A percentile compares a stretch with the other conserved stretches of the same genome.
These are phyloP conservation scores for Cloeon dipterum DNA, from an alignment of 2,888 invertebrate species.

Conservation along the genomic window DNA sequence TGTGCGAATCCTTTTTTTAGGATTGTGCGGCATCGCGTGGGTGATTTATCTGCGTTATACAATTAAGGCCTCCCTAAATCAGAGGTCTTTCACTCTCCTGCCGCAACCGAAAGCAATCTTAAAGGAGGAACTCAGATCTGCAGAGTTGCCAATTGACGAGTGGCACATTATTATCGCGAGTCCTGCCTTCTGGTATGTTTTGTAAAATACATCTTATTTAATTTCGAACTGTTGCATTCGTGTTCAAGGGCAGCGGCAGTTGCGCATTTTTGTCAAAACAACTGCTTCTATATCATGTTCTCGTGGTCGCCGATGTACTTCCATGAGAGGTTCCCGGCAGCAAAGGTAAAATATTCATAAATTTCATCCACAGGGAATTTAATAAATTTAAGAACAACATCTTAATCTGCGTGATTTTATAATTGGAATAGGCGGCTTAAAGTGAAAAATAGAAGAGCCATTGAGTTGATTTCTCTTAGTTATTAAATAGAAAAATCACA, in stretches of 20 bases:
- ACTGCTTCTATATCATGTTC: conserved; percentile 43
- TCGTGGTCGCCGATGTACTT: conserved; percentile 55
- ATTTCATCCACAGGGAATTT: neutral
- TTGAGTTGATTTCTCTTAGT: no score
- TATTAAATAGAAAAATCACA: neutral
- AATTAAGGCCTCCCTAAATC: no score
- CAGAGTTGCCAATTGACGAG: no score
- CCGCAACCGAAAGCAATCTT: no score
- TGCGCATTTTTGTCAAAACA: conserved; percentile 46
- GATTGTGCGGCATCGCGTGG: conserved; percentile 31
- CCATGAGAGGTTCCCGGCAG: conserved; percentile 40
- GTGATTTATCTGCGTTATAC: conserved; percentile 28
- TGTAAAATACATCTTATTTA: neutral
- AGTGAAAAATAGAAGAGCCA: no score
- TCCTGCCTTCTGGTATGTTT: no score
- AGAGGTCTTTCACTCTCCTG: no score
- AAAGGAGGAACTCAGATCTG: no score
- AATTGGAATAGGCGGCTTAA: no score
- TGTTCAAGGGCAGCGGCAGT: conserved; percentile 33
- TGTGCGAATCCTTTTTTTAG: conserved; percentile 13
- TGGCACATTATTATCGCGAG: no score
- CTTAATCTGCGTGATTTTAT: neutral
- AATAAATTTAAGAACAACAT: no score
- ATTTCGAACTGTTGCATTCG: neutral
- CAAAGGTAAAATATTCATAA: conserved; percentile 20